These are phyloP conservation scores for Triplophysa yarkandensis DNA, from an alignment of 2,797 vertebrate species.

Conservation along the genomic window DNA sequence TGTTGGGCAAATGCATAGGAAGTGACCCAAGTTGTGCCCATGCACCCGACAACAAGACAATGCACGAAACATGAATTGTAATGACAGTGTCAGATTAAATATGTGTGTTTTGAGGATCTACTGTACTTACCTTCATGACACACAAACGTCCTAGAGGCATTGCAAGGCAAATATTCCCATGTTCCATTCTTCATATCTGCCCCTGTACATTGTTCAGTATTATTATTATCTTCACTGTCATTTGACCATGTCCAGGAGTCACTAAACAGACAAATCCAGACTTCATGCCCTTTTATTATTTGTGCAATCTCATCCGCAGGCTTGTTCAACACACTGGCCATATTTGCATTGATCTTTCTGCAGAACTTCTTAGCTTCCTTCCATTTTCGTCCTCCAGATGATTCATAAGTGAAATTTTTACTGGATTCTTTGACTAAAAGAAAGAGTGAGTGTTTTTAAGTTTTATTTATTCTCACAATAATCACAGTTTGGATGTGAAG, in stretches of 20 bases:
- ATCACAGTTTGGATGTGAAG: neutral
- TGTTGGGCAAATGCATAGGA: no score
- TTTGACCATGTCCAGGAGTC: neutral
- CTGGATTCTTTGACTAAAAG: neutral
- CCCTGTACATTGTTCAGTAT: neutral
- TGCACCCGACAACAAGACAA: no score
- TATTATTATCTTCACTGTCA: neutral
- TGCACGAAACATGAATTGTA: no score
- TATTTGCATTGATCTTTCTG: neutral
- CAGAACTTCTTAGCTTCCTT: neutral
- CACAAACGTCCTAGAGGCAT: neutral
- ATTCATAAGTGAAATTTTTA: neutral
- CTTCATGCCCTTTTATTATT: neutral
- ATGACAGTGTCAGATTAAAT: no score
- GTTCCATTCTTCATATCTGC: rapidly evolving
- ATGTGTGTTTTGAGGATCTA: no score
- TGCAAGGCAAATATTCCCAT: neutral
- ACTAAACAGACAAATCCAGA: neutral
- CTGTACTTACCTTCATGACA: neutral
- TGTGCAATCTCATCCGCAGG: neutral
- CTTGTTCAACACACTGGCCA: neutral
- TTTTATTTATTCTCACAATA: neutral
- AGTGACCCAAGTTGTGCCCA: no score
- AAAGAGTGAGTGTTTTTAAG: neutral
- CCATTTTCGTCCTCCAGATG: neutral